These are phyloP conservation scores for Mionectes olivaceus DNA, from an alignment of 2,797 vertebrate species.

Conservation along the genomic window DNA sequence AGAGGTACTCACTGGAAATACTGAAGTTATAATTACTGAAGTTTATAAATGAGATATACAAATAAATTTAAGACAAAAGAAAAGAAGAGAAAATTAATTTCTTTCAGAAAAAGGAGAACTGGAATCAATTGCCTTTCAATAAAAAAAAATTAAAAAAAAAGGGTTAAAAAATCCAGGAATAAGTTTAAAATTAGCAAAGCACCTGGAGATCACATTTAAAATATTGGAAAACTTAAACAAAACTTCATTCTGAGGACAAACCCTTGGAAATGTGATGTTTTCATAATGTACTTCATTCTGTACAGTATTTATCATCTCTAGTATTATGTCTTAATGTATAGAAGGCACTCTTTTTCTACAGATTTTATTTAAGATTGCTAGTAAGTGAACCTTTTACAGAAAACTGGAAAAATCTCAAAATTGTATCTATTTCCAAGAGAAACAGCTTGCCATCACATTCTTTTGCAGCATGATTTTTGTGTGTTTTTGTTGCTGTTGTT, in stretches of 20 bases:
- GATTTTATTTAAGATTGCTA: not conserved
- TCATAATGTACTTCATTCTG: not conserved
- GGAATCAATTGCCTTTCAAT: not conserved
- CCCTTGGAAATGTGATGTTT: not conserved
- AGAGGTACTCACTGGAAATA: not conserved
- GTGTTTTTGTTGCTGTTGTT: conserved; percentile 16
- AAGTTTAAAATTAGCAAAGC: conserved; percentile 9
- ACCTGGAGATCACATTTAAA: not conserved
- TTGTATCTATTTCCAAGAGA: conserved; percentile 26
- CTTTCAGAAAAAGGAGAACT: not conserved
- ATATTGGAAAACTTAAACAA: not conserved
- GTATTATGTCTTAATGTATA: not conserved
- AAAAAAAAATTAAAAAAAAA: not conserved
- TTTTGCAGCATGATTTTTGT: conserved; percentile 1
- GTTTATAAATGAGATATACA: not conserved
- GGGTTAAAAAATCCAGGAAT: not conserved
- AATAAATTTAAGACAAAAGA: not conserved
- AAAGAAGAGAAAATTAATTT: not conserved
- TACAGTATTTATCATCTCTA: not conserved
- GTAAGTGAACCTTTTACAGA: not conserved
- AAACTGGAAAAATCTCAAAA: conserved; percentile 5
- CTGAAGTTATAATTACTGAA: not conserved
- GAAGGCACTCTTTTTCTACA: not conserved
- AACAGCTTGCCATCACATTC: conserved; percentile 41
- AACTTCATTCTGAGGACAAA: not conserved